Evolutionary conservation across 2,797 vertebrate genomes (phyloP).

Genomic region (Gymnoscopelus microlampas): DNA sequence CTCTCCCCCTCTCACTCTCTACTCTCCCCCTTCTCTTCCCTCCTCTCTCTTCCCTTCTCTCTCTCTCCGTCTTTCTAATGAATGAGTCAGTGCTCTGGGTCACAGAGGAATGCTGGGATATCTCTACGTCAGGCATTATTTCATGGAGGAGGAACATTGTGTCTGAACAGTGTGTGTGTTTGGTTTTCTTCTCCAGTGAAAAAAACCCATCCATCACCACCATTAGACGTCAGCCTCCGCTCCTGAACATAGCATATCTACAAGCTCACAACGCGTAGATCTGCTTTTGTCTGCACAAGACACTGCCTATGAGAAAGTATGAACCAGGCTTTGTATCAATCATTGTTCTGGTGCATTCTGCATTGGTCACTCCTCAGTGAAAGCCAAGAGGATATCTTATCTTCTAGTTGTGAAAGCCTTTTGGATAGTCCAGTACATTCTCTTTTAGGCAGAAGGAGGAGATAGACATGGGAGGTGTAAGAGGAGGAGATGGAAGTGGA

Average conservation of each 20-base stretch:
- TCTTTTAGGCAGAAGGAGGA: conserved; percentile 14
- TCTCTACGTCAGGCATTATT: conserved; percentile 60
- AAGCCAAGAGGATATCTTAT: not conserved
- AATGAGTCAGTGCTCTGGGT: conserved; percentile 53
- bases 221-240: too few species aligned
- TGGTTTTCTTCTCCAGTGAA: conserved; percentile 22
- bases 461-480: not conserved
- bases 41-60: conserved; percentile 12
- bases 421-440: conserved; percentile 13
- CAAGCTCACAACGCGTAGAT: too few species aligned
- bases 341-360: too few species aligned
- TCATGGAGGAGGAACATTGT: conserved; percentile 14
- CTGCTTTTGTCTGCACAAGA: too few species aligned
- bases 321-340: too few species aligned
- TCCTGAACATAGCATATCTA: too few species aligned
- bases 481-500: too few species aligned
- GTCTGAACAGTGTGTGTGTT: conserved; percentile 1
- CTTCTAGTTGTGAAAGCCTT: too few species aligned
- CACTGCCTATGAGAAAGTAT: too few species aligned
- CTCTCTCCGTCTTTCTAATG: conserved; percentile 54
- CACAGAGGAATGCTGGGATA: conserved; percentile 67
- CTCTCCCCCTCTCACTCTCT: too few species aligned
- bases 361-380: not conserved
- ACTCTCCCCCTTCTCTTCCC: too few species aligned
- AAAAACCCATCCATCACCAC: not conserved